Evolutionary conservation across 2,113 vertebrate genomes (phyloP).

Genomic region (Platycercus adscitus): DNA sequence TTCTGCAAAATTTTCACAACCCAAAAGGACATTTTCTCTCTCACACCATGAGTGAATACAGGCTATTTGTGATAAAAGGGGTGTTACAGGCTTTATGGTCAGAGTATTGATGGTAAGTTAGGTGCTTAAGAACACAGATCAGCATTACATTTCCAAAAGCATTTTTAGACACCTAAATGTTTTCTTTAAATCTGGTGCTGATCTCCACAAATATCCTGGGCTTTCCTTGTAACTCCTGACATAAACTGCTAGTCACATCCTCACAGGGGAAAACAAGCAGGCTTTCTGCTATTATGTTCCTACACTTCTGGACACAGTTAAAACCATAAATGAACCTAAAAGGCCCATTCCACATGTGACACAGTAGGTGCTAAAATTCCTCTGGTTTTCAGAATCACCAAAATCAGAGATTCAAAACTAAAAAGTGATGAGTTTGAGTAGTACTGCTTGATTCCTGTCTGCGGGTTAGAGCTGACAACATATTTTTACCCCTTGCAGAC

Average conservation of each 20-base stretch:
- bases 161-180: not conserved
- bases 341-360: not conserved
- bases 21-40: not conserved
- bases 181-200: not conserved
- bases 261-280: not conserved
- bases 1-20: not conserved
- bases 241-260: not conserved
- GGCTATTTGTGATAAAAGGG: not conserved
- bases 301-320: not conserved
- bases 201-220: accelerated
- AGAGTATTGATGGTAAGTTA: not conserved
- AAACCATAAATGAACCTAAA: not conserved
- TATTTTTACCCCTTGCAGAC: not conserved
- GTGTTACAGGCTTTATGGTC: not conserved
- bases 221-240: not conserved
- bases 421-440: not conserved
- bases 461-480: not conserved
- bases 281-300: not conserved
- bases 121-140: not conserved
- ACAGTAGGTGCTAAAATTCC: accelerated
- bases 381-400: accelerated
- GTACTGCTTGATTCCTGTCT: not conserved
- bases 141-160: accelerated
- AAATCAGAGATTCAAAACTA: not conserved
- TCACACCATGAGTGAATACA: accelerated